Conservation (phyloP, 2,888 invertebrate genomes). For the Teinopalpus imperialis region DNA sequence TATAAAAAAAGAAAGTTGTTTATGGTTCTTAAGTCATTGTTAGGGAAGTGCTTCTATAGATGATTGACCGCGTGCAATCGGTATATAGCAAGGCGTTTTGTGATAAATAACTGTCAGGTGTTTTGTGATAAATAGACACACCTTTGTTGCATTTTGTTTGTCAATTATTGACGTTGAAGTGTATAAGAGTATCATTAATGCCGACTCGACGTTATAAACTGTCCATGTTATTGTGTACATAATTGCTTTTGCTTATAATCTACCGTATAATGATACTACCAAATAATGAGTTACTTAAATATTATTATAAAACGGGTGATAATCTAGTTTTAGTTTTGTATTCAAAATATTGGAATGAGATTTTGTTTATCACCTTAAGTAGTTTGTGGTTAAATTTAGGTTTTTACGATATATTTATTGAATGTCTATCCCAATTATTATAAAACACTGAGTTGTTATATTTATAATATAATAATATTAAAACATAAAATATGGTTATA, state of each 20-base stretch:
- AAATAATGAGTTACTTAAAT: slow-evolving; percentile 6
- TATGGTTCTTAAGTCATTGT: slow-evolving; percentile 17
- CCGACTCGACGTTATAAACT: slow-evolving; percentile 17
- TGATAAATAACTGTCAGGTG: slow-evolving; percentile 25
- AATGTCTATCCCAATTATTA: too few relatives aligned
- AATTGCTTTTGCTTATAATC: slow-evolving; percentile 13
- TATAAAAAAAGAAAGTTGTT: slow-evolving; percentile 21
- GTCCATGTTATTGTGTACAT: slow-evolving; percentile 18
- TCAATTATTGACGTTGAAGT: slow-evolving; percentile 24
- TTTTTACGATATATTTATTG: too few relatives aligned
- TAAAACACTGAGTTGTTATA: too few relatives aligned
- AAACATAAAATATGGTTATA: too few relatives aligned
- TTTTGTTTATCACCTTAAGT: too few relatives aligned
- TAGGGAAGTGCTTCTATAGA: slow-evolving; percentile 14
- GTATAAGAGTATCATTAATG: slow-evolving; percentile 24
- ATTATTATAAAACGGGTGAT: too few relatives aligned
- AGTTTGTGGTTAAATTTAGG: too few relatives aligned
- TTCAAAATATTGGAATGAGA: too few relatives aligned
- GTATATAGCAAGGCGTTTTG: slow-evolving; percentile 23
- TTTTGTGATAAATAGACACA: slow-evolving; percentile 26
- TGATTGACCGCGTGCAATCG: slow-evolving; percentile 26
- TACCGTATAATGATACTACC: slow-evolving; percentile 6
- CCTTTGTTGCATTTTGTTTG: slow-evolving; percentile 26
- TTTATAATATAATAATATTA: too few relatives aligned
- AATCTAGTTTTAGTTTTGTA: too few relatives aligned